Conservation (phyloP, 1,140 invertebrate genomes). For the Metaphire vulgaris region DNA sequence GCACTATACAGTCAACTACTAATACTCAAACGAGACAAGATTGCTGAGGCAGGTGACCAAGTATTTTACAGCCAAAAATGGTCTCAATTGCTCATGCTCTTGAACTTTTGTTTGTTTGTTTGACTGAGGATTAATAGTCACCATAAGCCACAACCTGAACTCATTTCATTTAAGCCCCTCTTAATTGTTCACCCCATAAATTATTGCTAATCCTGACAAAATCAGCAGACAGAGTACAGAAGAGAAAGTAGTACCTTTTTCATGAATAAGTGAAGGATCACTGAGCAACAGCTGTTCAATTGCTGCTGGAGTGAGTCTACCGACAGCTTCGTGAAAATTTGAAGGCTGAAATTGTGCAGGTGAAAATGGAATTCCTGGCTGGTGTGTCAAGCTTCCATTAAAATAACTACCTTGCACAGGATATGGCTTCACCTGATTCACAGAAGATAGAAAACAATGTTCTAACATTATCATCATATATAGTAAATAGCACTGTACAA, state of each 20-base stretch:
- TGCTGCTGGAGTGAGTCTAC: background rate
- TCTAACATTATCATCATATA: no score
- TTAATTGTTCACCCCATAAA: background rate
- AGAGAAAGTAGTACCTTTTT: no score
- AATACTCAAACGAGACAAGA: no score
- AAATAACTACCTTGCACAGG: background rate
- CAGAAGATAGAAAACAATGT: no score
- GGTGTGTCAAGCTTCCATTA: background rate
- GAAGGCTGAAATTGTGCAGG: background rate
- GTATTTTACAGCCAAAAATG: no score
- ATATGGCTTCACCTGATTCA: background rate
- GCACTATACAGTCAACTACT: no score
- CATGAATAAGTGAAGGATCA: background rate
- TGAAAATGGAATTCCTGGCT: background rate
- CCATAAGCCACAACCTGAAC: background rate
- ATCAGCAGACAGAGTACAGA: background rate
- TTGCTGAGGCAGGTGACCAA: no score
- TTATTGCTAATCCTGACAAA: background rate
- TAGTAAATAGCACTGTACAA: no score
- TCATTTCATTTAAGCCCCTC: background rate
- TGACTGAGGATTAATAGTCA: background rate
- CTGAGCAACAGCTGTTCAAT: background rate
- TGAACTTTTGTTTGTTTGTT: background rate
- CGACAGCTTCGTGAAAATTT: background rate
- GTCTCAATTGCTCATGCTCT: background rate